These are phyloP conservation scores for Eilema depressum DNA, from an alignment of 2,888 invertebrate species.

Conservation along the genomic window DNA sequence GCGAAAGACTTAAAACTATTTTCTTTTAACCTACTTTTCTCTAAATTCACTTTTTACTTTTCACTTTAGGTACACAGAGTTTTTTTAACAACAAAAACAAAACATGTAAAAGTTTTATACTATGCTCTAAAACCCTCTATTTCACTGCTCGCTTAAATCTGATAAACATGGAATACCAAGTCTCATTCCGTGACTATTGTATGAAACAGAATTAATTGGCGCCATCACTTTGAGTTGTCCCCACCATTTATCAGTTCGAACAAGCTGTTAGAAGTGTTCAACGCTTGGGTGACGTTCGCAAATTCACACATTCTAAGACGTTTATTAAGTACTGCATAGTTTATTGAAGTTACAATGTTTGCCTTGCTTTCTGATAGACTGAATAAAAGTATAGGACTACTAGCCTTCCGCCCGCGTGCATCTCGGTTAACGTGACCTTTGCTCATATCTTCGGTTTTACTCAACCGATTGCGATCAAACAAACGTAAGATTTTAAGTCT, in stretches of 20 bases:
- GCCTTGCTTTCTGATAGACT: neutral
- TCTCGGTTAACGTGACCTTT: too few relatives aligned
- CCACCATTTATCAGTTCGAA: constrained; percentile 68
- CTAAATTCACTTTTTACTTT: too few relatives aligned
- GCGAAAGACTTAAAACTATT: neutral
- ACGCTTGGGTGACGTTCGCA: constrained; percentile 51
- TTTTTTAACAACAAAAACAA: too few relatives aligned
- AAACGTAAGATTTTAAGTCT: too few relatives aligned
- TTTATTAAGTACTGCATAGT: constrained; percentile 34
- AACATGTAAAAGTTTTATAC: neutral
- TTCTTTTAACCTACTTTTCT: neutral
- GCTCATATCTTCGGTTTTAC: too few relatives aligned
- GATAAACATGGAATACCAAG: constrained; percentile 53
- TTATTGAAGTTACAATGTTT: constrained; percentile 19
- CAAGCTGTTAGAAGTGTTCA: constrained; percentile 66
- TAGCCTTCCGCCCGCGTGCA: too few relatives aligned
- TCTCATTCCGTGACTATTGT: constrained; percentile 67
- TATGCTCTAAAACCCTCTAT: constrained; percentile 7
- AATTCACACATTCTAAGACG: constrained; percentile 47
- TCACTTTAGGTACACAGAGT: too few relatives aligned
- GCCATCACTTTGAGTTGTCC: constrained; percentile 66
- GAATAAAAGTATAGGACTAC: neutral
- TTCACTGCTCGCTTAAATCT: constrained; percentile 36
- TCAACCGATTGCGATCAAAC: too few relatives aligned
- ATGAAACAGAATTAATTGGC: constrained; percentile 68